Percentiles rank a stretch among this genome's conserved stretches.
phyloP scores from a whole-genome alignment of 2,888 invertebrate species.

The Bhutanitis thaidina region DNA sequence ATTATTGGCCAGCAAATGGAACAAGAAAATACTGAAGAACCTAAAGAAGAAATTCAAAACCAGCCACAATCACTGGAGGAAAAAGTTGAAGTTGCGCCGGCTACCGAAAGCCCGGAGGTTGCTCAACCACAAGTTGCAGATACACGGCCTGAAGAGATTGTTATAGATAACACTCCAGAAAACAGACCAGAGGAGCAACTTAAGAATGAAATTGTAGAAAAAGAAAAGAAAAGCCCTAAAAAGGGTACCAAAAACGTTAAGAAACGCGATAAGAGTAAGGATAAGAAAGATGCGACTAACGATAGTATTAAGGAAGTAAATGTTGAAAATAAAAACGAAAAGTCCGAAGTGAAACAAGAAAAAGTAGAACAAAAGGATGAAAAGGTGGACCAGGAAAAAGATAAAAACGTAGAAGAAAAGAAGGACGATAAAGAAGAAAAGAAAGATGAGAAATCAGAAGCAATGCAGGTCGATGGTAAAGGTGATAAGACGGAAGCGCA shows the following conservation, averaged over 20 bases:
- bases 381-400: conserved; percentile 21
- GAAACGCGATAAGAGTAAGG: conserved; percentile 73
- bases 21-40: conserved; percentile 24
- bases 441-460: conserved; percentile 33
- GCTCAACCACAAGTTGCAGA: conserved; percentile 38
- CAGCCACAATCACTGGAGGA: conserved; percentile 25
- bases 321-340: conserved; percentile 29
- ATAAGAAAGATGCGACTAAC: conserved; percentile 49
- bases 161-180: conserved; percentile 15
- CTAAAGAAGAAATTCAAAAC: conserved; percentile 24
- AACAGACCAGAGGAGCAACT: conserved; percentile 32
- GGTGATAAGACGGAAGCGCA: conserved; percentile 50
- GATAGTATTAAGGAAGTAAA: conserved; percentile 46
- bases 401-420: conserved; percentile 45
- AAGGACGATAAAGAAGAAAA: conserved; percentile 24
- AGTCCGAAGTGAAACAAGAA: conserved; percentile 41
- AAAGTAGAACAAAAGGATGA: conserved; percentile 16
- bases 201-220: conserved; percentile 33
- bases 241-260: conserved; percentile 56
- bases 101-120: conserved; percentile 27
- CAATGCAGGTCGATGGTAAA: conserved; percentile 34
- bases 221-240: conserved; percentile 46
- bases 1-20: conserved; percentile 29
- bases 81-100: conserved; percentile 11
- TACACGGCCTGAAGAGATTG: conserved; percentile 43